Conservation (phyloP, 2,113 vertebrate species). For the Anolis sagrei region DNA sequence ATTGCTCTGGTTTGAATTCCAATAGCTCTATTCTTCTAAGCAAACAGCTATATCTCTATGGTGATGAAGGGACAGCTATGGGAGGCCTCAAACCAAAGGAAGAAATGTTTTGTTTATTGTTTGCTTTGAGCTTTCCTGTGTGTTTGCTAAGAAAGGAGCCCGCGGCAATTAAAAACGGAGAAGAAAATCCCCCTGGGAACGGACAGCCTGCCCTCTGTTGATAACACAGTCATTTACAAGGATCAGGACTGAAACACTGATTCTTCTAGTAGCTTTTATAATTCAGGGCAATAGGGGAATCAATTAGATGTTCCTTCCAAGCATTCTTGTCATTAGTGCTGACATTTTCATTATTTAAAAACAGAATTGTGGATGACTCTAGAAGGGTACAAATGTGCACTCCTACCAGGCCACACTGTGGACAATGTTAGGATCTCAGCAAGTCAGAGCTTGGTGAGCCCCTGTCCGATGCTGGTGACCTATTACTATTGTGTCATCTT, state of each 20-base stretch:
- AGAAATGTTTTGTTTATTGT: slow-evolving; percentile 53
- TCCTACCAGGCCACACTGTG: background rate
- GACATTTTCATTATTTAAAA: slow-evolving; percentile 54
- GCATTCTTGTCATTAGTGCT: slow-evolving; percentile 18
- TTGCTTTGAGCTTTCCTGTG: slow-evolving; percentile 35
- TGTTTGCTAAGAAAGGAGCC: slow-evolving; percentile 55
- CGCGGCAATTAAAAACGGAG: slow-evolving; percentile 56
- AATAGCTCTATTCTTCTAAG: slow-evolving; percentile 66
- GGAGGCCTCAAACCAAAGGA: slow-evolving; percentile 64
- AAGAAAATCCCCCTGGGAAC: slow-evolving; percentile 53
- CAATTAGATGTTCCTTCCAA: slow-evolving; percentile 33
- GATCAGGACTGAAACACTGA: slow-evolving; percentile 22
- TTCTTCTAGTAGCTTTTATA: background rate
- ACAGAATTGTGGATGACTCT: background rate
- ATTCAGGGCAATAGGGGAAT: slow-evolving; percentile 18
- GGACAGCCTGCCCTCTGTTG: slow-evolving; percentile 14
- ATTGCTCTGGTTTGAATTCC: slow-evolving; percentile 71
- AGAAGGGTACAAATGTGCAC: background rate
- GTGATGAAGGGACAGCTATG: slow-evolving; percentile 69
- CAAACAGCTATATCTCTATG: slow-evolving; percentile 67
- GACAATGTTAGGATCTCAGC: background rate
- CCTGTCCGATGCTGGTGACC: no score
- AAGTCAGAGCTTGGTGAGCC: background rate
- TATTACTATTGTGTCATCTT: background rate
- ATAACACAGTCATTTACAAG: slow-evolving; percentile 32